A percentile compares a stretch with the other conserved stretches of the same genome.
Conservation (phyloP, 2,797 vertebrate genomes). For the Phoeniculus purpureus region DNA sequence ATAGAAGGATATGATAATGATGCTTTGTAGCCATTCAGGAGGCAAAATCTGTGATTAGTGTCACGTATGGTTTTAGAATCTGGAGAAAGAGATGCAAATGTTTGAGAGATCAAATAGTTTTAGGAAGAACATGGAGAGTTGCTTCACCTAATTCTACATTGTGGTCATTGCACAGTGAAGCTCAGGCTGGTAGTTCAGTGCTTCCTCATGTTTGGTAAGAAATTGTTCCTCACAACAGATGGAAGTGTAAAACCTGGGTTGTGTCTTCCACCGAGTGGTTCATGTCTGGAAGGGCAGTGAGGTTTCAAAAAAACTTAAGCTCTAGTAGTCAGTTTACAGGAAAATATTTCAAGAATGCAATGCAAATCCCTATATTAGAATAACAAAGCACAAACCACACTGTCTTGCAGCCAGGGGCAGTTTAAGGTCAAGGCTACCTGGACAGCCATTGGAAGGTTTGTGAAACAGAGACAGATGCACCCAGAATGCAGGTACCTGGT, state of each 20-base stretch:
- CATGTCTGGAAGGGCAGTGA: background rate
- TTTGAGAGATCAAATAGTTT: background rate
- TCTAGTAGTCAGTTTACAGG: background rate
- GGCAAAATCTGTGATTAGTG: conserved; percentile 2
- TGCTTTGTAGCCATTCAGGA: background rate
- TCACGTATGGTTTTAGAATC: background rate
- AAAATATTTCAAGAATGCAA: conserved; percentile 14
- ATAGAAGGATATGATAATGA: conserved; percentile 16
- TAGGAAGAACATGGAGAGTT: conserved; percentile 12
- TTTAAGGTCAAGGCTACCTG: background rate
- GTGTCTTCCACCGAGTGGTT: background rate
- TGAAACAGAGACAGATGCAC: background rate
- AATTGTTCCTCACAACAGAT: background rate
- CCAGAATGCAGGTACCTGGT: fast-evolving
- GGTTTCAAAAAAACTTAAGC: background rate
- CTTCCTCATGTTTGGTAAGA: background rate
- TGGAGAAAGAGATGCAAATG: background rate
- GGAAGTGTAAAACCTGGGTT: background rate
- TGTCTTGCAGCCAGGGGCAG: background rate
- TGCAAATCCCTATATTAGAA: background rate
- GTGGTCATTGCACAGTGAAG: background rate
- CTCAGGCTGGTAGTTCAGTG: background rate
- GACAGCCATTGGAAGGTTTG: background rate
- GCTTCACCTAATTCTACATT: background rate
- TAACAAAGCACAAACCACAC: background rate